Conservation (phyloP, 2,113 vertebrate species). For the Sapayoa aenigma region DNA sequence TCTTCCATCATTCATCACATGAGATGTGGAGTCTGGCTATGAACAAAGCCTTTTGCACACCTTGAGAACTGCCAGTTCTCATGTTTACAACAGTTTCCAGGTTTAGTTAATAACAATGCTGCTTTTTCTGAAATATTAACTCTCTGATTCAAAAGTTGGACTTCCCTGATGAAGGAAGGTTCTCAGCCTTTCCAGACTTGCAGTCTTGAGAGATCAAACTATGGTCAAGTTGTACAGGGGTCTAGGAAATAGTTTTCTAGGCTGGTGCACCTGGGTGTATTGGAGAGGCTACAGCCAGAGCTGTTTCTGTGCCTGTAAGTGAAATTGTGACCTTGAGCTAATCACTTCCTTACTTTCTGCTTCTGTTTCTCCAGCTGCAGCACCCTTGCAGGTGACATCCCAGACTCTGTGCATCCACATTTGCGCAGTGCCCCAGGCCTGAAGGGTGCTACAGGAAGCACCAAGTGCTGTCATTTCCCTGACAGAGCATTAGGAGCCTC, state of each 20-base stretch:
- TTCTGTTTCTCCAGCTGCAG: slow-evolving; percentile 23
- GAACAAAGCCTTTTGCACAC: not conserved
- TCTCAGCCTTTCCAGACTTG: fast-evolving
- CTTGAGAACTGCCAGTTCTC: not conserved
- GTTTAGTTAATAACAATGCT: not conserved
- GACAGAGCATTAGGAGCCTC: slow-evolving; percentile 16
- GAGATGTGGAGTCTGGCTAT: not conserved
- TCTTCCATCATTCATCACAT: not conserved
- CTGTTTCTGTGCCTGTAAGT: not conserved
- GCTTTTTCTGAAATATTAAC: not conserved
- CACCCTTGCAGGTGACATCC: slow-evolving; percentile 35
- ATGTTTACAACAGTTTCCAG: not conserved
- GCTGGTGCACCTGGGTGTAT: not conserved
- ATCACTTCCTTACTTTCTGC: not conserved
- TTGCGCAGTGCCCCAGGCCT: not conserved
- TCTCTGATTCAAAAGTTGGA: not conserved
- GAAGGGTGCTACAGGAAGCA: slow-evolving; percentile 33
- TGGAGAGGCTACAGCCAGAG: not conserved
- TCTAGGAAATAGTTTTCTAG: not conserved
- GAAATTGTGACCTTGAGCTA: slow-evolving; percentile 38
- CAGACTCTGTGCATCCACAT: not conserved
- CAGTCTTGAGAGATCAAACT: not conserved
- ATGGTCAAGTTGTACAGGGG: not conserved
- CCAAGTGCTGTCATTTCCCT: slow-evolving; percentile 36
- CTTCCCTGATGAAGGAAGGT: not conserved